phyloP scores from a whole-genome alignment of 2,797 vertebrate species.

The Pogoniulus pusillus region DNA sequence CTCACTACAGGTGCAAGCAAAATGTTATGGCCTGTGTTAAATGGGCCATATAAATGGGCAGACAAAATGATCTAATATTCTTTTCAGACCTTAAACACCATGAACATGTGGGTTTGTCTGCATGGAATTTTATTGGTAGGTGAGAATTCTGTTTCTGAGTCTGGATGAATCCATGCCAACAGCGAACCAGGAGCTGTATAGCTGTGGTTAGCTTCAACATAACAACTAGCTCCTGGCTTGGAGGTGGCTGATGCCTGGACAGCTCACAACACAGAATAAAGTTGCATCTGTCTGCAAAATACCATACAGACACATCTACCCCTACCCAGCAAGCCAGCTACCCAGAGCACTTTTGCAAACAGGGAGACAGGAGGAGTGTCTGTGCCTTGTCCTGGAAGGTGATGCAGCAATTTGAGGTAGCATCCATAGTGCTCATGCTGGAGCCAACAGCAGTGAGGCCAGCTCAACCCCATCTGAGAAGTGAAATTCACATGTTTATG shows the following conservation, averaged over 20 bases:
- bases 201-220: neutral
- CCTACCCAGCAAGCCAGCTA: neutral
- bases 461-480: neutral
- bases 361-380: neutral
- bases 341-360: neutral
- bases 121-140: neutral
- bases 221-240: neutral
- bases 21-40: neutral
- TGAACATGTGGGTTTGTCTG: neutral
- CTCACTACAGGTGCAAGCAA: neutral
- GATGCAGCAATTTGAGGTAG: neutral
- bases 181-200: neutral
- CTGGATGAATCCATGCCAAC: neutral
- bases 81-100: constrained; percentile 10
- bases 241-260: neutral
- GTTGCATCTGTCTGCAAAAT: neutral
- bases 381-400: neutral
- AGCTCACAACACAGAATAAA: neutral
- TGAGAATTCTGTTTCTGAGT: neutral
- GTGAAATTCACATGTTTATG: neutral
- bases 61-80: constrained; percentile 31
- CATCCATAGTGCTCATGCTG: accelerated
- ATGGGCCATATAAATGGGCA: neutral
- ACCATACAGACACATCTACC: neutral
- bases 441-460: neutral